A percentile compares a stretch with the other conserved stretches of the same genome.
phyloP scores from a whole-genome alignment of 2,888 invertebrate genomes.

The Chironomus riparius region DNA sequence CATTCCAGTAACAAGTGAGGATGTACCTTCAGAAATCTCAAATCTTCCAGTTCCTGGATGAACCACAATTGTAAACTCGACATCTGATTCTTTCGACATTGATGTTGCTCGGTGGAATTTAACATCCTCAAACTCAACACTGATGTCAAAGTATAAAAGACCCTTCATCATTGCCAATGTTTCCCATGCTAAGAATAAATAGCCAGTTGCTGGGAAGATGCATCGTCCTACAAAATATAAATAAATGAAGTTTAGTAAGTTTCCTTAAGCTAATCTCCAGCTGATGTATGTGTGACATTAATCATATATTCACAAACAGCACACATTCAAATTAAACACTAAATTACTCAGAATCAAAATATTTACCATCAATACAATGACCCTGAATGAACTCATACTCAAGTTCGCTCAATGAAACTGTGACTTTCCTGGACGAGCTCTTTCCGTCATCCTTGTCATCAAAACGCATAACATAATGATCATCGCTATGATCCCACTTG shows the following conservation, averaged over 20 bases:
- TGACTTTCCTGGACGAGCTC: conserved; percentile 51
- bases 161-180: conserved; percentile 39
- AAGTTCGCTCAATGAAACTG: conserved; percentile 50
- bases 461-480: conserved; percentile 32
- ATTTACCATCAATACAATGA: conserved; percentile 66
- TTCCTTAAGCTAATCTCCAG: no score
- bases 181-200: conserved; percentile 35
- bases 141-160: conserved; percentile 37
- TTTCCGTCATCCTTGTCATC: conserved; percentile 51
- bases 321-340: no score
- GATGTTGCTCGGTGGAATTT: conserved; percentile 48
- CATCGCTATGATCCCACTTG: conserved; percentile 69
- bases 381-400: conserved; percentile 58
- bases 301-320: no score
- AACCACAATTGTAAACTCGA: conserved; percentile 35
- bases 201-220: conserved; percentile 50
- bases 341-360: neutral
- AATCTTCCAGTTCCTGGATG: conserved; percentile 29
- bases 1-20: conserved; percentile 61
- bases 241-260: neutral
- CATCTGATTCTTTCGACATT: conserved; percentile 43
- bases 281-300: no score
- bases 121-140: conserved; percentile 49
- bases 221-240: conserved; percentile 41
- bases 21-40: conserved; percentile 55